A percentile compares a stretch with the other conserved stretches of the same genome.
Conservation (phyloP, 2,797 vertebrate genomes). For the Hyperoplus immaculatus region DNA sequence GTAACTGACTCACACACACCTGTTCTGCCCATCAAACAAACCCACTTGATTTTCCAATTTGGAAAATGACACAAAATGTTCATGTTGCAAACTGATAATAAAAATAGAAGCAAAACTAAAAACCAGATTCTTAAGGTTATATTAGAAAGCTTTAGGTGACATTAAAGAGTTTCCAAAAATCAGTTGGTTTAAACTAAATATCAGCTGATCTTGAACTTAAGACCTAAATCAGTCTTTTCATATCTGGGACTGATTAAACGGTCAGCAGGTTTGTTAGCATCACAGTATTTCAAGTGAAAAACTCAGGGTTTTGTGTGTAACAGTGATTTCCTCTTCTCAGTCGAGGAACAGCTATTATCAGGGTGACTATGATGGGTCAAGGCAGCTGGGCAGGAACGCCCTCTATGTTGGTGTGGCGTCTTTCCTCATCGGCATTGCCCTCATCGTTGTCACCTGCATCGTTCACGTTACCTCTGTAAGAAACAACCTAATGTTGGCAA, state of each 20-base stretch:
- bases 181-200: not conserved
- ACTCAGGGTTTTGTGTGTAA: not conserved
- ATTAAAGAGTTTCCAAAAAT: not conserved
- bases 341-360: constrained; percentile 91
- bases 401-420: constrained; percentile 90
- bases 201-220: not conserved
- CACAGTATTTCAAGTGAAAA: not conserved
- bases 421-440: constrained; percentile 90
- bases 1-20: constrained; percentile 56
- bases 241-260: not conserved
- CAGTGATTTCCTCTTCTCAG: constrained; percentile 72
- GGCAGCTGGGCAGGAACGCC: constrained; percentile 89
- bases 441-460: constrained; percentile 86
- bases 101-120: not conserved
- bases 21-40: constrained; percentile 58
- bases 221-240: not conserved
- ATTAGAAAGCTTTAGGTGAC: not conserved
- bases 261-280: not conserved
- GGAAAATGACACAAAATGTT: constrained; percentile 24
- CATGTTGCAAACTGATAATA: constrained; percentile 7
- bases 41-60: constrained; percentile 19
- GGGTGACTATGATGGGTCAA: constrained; percentile 91
- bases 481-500: not conserved
- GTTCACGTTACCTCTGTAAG: constrained; percentile 91
- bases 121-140: not conserved